Conservation (phyloP, 2,797 vertebrate species). For the Pygocentrus nattereri region DNA sequence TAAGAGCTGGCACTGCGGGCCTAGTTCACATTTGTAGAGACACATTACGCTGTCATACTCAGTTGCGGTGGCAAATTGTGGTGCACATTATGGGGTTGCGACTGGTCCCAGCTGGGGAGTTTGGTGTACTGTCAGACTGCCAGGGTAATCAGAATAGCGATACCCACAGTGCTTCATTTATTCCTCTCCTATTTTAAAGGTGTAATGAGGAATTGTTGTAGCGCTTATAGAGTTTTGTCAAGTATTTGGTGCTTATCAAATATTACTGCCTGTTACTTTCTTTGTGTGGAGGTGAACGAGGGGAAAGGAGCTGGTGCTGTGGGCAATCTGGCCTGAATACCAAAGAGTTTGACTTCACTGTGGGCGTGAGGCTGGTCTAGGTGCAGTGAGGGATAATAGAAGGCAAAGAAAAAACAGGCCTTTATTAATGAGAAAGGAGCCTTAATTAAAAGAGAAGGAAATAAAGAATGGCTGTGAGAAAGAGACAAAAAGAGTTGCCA, state of each 20-base stretch:
- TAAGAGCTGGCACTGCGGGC: neutral
- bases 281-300: neutral
- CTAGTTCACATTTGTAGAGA: neutral
- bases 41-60: neutral
- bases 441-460: neutral
- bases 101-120: neutral
- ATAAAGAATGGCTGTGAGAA: neutral
- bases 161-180: neutral
- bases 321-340: neutral
- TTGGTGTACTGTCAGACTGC: neutral
- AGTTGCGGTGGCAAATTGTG: neutral
- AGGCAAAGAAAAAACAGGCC: neutral
- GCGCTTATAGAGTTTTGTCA: neutral
- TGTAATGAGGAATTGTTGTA: neutral
- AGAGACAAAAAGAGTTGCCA: neutral
- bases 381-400: neutral
- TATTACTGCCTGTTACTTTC: neutral
- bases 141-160: neutral
- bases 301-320: neutral
- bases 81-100: neutral
- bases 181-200: neutral
- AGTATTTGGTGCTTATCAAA: neutral
- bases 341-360: neutral
- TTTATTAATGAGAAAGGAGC: neutral
- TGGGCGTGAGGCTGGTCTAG: neutral